Base-by-base conservation (phyloP, 2,113 vertebrate species). In the Budorcas taxicolor region DNA sequence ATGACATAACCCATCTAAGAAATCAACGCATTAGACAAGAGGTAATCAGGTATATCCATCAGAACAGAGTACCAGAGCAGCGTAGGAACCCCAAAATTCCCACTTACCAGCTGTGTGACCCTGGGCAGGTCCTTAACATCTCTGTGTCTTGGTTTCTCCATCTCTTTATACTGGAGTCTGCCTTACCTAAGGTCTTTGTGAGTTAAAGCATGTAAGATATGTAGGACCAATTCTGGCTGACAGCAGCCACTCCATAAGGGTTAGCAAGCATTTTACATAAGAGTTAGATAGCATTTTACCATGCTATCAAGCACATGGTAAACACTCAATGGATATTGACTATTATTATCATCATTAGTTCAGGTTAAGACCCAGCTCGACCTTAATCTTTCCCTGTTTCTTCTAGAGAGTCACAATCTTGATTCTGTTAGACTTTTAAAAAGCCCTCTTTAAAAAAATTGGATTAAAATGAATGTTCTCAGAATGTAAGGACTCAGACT, bases 321-420 rank as follows among this genome's bases (percentile, higher is more conserved):
- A 96, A 80, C 23, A 92, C 36, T 53, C 55, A 80, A 40, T 40
- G 55, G 21, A 47, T 58, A 89, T 12, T 89, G 76, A 33, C 45
- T 85, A 25, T 57, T 53, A 74, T 80, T 47, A 89, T 96, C 43
- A 95, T 94, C 91, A 95, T 87, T 95, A 95, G 36, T 94, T 92
- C 92, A 84, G 13, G 94, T 90, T 90, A 92, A 95, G 84, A 92
- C 90, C 40, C 50, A 83, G 83, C 36, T 71, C 85, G 78, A 89
- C 60, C 55, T 93, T 92, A 90, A 90, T 50, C 33, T 93, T 87
- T 95, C 55, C 89, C 33, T 74, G 1, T 12, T 94, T 47, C 87
- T 58, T 67, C n/a, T 47, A n/a, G 7, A 58, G 29, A 85, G 23
- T n/a, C 25, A 25, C 40, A 31, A 67, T 93, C 78, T 90, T 95